These are phyloP conservation scores for Patella caerulea DNA, from an alignment of 2,888 invertebrate genomes.

Conservation along the genomic window DNA sequence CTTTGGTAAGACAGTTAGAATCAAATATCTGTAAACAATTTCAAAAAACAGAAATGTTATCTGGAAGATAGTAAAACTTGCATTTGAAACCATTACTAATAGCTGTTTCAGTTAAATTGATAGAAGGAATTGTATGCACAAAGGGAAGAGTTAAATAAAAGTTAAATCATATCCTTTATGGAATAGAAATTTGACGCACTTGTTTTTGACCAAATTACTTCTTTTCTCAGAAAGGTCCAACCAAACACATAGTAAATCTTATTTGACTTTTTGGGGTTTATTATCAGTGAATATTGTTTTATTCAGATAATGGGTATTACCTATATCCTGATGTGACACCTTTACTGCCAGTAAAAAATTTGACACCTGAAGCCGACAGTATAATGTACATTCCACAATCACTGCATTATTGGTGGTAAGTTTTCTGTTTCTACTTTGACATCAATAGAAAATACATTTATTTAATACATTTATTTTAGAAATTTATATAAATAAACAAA, in stretches of 20 bases:
- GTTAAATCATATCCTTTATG: neutral
- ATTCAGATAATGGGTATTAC: conserved; percentile 63
- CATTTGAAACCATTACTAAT: too few relatives aligned
- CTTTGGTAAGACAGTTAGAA: conserved; percentile 56
- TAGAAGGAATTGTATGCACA: neutral
- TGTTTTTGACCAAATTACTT: too few relatives aligned
- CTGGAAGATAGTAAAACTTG: too few relatives aligned
- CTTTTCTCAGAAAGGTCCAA: too few relatives aligned
- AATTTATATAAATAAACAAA: too few relatives aligned
- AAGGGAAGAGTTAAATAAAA: neutral
- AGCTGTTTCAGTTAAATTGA: too few relatives aligned
- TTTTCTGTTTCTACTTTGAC: neutral
- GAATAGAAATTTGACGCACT: too few relatives aligned
- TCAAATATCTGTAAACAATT: neutral
- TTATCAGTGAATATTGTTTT: too few relatives aligned
- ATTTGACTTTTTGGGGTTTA: too few relatives aligned
- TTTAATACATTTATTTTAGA: too few relatives aligned
- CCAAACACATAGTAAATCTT: too few relatives aligned
- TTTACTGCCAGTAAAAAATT: neutral
- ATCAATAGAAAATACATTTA: neutral
- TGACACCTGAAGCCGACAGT: neutral
- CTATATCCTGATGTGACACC: conserved; percentile 53
- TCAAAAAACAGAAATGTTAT: neutral
- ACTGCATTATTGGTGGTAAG: conserved; percentile 11
- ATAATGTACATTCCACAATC: neutral